Percentiles rank a stretch among this genome's conserved stretches.
These are phyloP conservation scores for Smutsia temminckii DNA, from an alignment of 2,797 vertebrate genomes.

Conservation along the genomic window DNA sequence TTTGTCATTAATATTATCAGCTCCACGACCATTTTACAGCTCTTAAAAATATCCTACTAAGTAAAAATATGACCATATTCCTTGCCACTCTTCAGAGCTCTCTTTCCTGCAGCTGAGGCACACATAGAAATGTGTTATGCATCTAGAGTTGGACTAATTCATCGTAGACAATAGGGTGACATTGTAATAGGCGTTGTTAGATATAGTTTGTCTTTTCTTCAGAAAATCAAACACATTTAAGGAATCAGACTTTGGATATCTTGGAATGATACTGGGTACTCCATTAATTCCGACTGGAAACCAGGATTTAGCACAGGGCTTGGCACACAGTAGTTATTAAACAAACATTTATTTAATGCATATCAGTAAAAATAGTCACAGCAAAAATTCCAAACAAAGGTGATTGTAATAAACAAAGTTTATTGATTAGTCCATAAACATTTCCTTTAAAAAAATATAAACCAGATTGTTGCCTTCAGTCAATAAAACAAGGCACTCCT, in stretches of 20 bases:
- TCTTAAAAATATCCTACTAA: not conserved
- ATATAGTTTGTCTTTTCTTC: not conserved
- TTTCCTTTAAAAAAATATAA: conserved; percentile 58
- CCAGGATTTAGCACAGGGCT: not conserved
- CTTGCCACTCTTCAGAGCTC: not conserved
- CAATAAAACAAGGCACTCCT: conserved; percentile 53
- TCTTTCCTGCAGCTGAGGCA: not conserved
- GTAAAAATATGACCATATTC: not conserved
- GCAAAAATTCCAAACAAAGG: conserved; percentile 48
- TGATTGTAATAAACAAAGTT: conserved; percentile 81
- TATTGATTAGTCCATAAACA: conserved; percentile 81
- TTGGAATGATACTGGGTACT: not conserved
- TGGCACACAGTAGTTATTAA: not conserved
- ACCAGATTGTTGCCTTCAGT: conserved; percentile 73
- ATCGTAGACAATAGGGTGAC: not conserved
- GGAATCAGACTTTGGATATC: not conserved
- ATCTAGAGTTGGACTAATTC: not conserved
- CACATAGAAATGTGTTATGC: not conserved
- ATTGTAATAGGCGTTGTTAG: not conserved
- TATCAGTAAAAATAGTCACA: not conserved
- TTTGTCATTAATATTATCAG: not conserved
- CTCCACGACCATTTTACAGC: not conserved
- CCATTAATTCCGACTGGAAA: not conserved
- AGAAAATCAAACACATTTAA: not conserved
- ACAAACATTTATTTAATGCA: not conserved